Conservation (phyloP, 2,888 invertebrate genomes). For the Ophioninae sp. region DNA sequence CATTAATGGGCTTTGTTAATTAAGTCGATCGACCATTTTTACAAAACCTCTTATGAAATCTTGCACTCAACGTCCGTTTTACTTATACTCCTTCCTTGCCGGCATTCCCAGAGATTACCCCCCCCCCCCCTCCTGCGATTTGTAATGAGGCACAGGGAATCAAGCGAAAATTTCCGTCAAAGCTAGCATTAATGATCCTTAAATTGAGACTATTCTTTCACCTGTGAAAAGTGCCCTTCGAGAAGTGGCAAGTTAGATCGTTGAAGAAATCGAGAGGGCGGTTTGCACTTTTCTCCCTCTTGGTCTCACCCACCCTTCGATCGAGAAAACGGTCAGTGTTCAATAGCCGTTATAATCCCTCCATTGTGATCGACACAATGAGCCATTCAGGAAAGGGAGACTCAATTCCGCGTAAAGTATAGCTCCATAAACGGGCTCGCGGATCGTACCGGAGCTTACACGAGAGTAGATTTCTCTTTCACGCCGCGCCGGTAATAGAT, state of each 20-base stretch:
- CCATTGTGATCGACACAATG: slow-evolving; percentile 76
- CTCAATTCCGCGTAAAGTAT: slow-evolving; percentile 74
- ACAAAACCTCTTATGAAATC: slow-evolving; percentile 6
- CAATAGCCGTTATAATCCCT: slow-evolving; percentile 74
- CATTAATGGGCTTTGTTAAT: slow-evolving; percentile 51
- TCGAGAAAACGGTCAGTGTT: slow-evolving; percentile 67
- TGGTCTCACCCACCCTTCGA: slow-evolving; percentile 11
- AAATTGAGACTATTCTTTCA: background rate
- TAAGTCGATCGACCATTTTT: slow-evolving; percentile 47
- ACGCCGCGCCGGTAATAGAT: slow-evolving; percentile 67
- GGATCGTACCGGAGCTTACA: slow-evolving; percentile 30
- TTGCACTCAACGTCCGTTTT: background rate
- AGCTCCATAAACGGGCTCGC: slow-evolving; percentile 72
- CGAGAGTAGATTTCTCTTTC: slow-evolving; percentile 32
- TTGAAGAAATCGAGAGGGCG: slow-evolving; percentile 31
- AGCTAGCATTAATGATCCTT: background rate
- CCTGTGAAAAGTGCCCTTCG: background rate
- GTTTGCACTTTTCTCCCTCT: slow-evolving; percentile 11
- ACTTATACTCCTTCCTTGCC: background rate
- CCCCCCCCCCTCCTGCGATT: background rate
- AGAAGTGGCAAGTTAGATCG: background rate
- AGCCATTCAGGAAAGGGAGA: slow-evolving; percentile 64
- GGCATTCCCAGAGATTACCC: background rate
- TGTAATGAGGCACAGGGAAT: background rate
- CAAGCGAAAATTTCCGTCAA: background rate